phyloP scores from a whole-genome alignment of 2,888 invertebrate species.

The Pelosia muscerda region DNA sequence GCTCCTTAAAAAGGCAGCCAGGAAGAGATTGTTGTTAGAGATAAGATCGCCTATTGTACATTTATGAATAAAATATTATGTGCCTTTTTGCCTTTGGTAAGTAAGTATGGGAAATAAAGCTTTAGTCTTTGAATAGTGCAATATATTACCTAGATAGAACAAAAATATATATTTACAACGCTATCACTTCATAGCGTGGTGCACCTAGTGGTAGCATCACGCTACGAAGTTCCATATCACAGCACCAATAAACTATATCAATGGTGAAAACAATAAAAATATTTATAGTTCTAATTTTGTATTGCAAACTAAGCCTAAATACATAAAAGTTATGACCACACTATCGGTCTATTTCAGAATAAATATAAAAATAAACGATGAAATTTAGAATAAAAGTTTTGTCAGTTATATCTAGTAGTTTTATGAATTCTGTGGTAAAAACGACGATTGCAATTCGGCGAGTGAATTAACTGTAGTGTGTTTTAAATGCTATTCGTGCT shows the following conservation, averaged over 20 bases:
- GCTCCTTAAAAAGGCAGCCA: not conserved
- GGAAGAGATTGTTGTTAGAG: not conserved
- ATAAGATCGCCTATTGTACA: not conserved
- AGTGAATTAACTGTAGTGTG: not conserved
- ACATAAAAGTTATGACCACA: not conserved
- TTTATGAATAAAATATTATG: not conserved
- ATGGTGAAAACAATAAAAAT: not conserved
- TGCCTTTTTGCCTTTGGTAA: not conserved
- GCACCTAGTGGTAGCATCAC: too few species aligned
- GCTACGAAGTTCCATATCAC: not conserved
- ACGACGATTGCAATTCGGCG: not conserved
- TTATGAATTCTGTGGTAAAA: not conserved
- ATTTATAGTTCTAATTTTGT: not conserved
- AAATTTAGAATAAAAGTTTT: slow-evolving; percentile 1
- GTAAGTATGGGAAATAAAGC: too few species aligned
- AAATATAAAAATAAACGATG: slow-evolving; percentile 3
- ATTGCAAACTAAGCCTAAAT: not conserved
- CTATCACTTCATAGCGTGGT: too few species aligned
- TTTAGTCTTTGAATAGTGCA: too few species aligned
- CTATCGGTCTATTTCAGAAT: not conserved
- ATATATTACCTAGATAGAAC: too few species aligned
- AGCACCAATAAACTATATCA: not conserved
- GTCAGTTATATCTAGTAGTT: not conserved
- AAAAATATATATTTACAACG: too few species aligned
- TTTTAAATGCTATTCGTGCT: not conserved